These are phyloP conservation scores for Idaea dimidiata DNA, from an alignment of 2,888 invertebrate species.

Conservation along the genomic window DNA sequence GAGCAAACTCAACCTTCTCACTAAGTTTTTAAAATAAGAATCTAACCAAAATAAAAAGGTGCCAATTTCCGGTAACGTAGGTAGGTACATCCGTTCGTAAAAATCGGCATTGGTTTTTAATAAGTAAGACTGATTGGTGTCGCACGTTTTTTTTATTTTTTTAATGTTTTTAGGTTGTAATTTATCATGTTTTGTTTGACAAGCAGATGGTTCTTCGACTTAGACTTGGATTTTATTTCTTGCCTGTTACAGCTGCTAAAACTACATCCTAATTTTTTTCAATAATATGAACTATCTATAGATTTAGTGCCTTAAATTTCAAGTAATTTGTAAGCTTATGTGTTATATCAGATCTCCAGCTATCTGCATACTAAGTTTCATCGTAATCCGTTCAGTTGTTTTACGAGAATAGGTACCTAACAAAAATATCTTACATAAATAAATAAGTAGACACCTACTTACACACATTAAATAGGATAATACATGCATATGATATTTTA, in stretches of 20 bases:
- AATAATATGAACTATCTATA: neutral
- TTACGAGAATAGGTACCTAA: no score
- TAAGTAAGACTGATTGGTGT: conserved; percentile 63
- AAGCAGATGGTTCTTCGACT: conserved; percentile 57
- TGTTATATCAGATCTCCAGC: no score
- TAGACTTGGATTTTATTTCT: neutral
- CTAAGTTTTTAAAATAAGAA: conserved; percentile 12
- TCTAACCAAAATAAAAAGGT: conserved; percentile 59
- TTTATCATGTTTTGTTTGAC: conserved; percentile 62
- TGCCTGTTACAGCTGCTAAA: neutral
- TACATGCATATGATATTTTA: no score
- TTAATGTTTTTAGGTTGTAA: conserved; percentile 55
- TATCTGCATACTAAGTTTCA: no score
- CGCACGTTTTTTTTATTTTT: conserved; percentile 64
- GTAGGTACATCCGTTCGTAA: conserved; percentile 66
- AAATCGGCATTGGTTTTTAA: conserved; percentile 69
- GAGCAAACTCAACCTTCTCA: conserved; percentile 31
- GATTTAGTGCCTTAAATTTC: neutral
- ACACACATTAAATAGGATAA: no score
- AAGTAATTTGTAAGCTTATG: no score
- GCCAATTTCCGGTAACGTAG: conserved; percentile 74
- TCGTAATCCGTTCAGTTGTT: no score
- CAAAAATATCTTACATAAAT: no score
- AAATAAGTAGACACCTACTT: no score
- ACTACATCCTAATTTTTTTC: no score